These are phyloP conservation scores for Cygnus buccinator DNA, from an alignment of 2,113 vertebrate species.

Conservation along the genomic window DNA sequence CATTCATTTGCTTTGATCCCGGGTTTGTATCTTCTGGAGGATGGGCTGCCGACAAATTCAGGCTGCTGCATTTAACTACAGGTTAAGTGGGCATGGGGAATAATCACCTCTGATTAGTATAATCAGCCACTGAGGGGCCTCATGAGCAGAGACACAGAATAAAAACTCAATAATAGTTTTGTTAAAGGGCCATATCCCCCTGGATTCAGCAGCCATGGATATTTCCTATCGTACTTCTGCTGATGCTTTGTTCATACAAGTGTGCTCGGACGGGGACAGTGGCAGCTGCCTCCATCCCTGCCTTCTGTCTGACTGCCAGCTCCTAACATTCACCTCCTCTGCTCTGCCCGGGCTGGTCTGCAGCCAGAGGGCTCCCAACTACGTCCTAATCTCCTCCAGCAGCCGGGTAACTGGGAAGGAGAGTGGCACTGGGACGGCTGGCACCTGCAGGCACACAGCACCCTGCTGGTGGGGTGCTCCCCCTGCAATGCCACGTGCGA, in stretches of 20 bases:
- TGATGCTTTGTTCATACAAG: neutral
- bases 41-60: slow-evolving; percentile 2
- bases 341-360: neutral
- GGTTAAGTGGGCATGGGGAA: slow-evolving; percentile 15
- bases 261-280: neutral
- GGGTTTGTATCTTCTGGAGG: neutral
- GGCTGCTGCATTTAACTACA: slow-evolving; percentile 41
- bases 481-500: neutral
- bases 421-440: neutral
- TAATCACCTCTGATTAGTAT: slow-evolving; percentile 55
- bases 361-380: slow-evolving; percentile 2
- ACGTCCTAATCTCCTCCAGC: neutral
- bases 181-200: neutral
- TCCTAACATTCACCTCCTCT: neutral
- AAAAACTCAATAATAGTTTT: slow-evolving; percentile 6
- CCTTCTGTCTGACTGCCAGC: neutral
- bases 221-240: neutral
- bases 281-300: neutral
- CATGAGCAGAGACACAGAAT: neutral
- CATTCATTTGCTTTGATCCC: slow-evolving; percentile 29
- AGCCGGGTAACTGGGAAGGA: neutral
- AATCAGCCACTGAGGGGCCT: slow-evolving; percentile 37
- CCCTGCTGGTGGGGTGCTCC: neutral
- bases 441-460: neutral
- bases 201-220: neutral